Percentiles rank a stretch among this genome's conserved stretches.
Evolutionary conservation across 2,888 invertebrate genomes (phyloP).

Genomic region (Spisula solida): DNA sequence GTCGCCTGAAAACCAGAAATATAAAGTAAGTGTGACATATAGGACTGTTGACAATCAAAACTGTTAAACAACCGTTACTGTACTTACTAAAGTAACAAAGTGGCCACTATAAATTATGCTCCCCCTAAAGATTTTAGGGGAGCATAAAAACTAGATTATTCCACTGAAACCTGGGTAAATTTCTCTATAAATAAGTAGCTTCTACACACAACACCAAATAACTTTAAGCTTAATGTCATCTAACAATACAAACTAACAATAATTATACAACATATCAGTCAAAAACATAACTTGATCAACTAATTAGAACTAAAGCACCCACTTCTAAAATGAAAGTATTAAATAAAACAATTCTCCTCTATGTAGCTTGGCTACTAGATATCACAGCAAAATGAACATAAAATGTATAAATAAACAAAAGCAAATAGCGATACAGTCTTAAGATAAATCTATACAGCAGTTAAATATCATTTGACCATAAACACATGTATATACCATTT

Average conservation of each 20-base stretch:
- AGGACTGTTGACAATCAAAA: too few relatives aligned
- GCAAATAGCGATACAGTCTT: not conserved
- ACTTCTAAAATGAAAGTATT: slow-evolving; percentile 9
- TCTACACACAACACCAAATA: not conserved
- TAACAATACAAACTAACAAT: not conserved
- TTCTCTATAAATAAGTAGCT: not conserved
- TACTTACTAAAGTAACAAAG: too few relatives aligned
- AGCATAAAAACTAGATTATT: too few relatives aligned
- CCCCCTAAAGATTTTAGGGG: too few relatives aligned
- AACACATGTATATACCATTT: not conserved
- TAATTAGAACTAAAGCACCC: not conserved
- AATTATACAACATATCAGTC: not conserved
- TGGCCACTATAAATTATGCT: too few relatives aligned
- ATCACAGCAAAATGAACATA: slow-evolving; percentile 2
- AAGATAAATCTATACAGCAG: not conserved
- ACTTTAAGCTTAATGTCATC: not conserved
- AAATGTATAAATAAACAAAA: slow-evolving; percentile 15
- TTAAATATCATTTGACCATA: not conserved
- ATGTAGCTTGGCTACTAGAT: not conserved
- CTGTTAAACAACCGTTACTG: too few relatives aligned
- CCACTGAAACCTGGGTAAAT: not conserved
- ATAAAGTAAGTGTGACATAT: too few relatives aligned
- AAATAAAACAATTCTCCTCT: not conserved
- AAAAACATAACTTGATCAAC: not conserved
- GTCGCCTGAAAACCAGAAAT: too few relatives aligned